phyloP scores from a whole-genome alignment of 2,113 vertebrate genomes.

The Pygoscelis antarcticus region DNA sequence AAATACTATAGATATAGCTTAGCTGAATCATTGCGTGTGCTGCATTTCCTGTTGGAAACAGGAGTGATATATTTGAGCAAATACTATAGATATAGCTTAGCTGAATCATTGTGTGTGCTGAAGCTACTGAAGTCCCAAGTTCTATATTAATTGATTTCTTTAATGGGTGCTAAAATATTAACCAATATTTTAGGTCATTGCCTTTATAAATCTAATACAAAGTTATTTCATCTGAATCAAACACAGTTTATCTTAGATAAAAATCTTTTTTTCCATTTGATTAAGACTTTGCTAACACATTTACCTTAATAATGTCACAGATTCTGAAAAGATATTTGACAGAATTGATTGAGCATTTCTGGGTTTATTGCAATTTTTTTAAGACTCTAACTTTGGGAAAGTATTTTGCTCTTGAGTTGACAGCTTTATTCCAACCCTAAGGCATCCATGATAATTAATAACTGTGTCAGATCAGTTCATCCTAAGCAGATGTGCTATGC shows the following conservation, averaged over 20 bases:
- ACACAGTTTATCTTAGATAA: background rate
- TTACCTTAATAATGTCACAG: background rate
- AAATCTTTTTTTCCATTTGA: background rate
- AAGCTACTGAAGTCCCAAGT: background rate
- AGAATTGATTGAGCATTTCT: background rate
- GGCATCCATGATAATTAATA: constrained; percentile 61
- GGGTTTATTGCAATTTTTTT: background rate
- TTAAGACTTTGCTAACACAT: background rate
- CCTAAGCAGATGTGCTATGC: constrained; percentile 39
- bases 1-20: background rate
- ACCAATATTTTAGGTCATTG: background rate
- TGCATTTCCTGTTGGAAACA: background rate
- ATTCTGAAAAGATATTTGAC: background rate
- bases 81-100: background rate
- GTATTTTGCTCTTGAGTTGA: constrained; percentile 11
- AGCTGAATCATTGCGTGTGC: background rate
- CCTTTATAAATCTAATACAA: background rate
- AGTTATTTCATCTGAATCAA: background rate
- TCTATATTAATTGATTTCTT: background rate
- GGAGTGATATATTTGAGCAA: background rate
- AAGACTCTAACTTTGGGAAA: background rate
- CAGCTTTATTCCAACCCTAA: constrained; percentile 48
- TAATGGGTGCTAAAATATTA: background rate
- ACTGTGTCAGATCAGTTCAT: constrained; percentile 22
- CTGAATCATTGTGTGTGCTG: background rate